These are phyloP conservation scores for Podarcis lilfordi DNA, from an alignment of 2,797 vertebrate genomes.

Conservation along the genomic window DNA sequence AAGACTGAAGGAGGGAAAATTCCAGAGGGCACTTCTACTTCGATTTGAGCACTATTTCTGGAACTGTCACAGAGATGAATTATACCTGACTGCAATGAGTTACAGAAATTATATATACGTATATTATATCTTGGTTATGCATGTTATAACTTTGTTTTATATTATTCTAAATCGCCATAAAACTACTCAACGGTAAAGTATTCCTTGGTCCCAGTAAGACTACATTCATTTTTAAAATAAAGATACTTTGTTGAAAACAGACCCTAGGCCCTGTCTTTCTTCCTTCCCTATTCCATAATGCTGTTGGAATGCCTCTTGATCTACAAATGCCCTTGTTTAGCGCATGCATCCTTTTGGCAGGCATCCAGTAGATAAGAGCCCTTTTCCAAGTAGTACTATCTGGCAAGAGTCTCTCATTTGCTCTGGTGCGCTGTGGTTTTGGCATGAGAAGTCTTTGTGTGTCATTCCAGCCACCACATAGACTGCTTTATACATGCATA, in stretches of 20 bases:
- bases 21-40: not conserved
- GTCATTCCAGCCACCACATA: not conserved
- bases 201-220: not conserved
- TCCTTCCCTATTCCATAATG: not conserved
- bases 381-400: not conserved
- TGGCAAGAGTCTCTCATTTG: conserved; percentile 6
- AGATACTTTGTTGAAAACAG: not conserved
- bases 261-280: not conserved
- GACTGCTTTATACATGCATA: not conserved
- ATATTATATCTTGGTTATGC: not conserved
- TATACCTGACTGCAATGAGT: not conserved
- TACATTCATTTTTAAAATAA: not conserved
- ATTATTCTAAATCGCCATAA: not conserved
- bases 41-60: not conserved
- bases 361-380: not conserved
- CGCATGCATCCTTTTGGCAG: not conserved
- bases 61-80: not conserved
- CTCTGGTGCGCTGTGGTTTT: not conserved
- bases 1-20: not conserved
- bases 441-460: not conserved
- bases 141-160: not conserved
- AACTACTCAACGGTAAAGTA: not conserved
- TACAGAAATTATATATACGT: no score
- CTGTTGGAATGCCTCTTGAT: conserved; percentile 3
- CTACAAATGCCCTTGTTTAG: conserved; percentile 16